These are phyloP conservation scores for Rotaria macrura DNA, from an alignment of 2,888 invertebrate species.

Conservation along the genomic window DNA sequence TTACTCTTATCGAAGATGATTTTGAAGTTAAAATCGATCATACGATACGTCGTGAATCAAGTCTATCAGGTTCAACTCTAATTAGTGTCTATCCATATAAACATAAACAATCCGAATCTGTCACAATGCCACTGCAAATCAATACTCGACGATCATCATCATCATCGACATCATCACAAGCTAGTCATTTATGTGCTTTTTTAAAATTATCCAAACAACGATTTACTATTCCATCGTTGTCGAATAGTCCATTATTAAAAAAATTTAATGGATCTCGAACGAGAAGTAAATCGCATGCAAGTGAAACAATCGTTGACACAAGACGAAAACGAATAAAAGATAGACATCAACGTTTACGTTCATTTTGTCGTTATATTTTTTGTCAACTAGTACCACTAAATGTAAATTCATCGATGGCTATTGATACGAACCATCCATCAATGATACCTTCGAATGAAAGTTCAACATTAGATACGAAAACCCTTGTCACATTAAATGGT, in stretches of 20 bases:
- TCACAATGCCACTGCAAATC: neutral
- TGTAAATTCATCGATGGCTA: neutral
- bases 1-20: neutral
- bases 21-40: neutral
- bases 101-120: neutral
- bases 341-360: neutral
- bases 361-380: neutral
- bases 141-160: neutral
- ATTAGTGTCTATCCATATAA: neutral
- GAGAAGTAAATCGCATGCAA: neutral
- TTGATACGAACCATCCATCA: neutral
- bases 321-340: neutral
- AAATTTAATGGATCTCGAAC: neutral
- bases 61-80: neutral
- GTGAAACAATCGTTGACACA: neutral
- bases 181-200: neutral
- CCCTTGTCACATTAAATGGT: neutral
- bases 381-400: neutral
- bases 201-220: neutral
- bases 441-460: neutral
- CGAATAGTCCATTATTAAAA: neutral
- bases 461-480: neutral
- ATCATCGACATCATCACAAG: neutral
- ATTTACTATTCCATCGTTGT: neutral
- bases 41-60: neutral